These are phyloP conservation scores for Lasioglossum calceatum DNA, from an alignment of 2,888 invertebrate species.

Conservation along the genomic window DNA sequence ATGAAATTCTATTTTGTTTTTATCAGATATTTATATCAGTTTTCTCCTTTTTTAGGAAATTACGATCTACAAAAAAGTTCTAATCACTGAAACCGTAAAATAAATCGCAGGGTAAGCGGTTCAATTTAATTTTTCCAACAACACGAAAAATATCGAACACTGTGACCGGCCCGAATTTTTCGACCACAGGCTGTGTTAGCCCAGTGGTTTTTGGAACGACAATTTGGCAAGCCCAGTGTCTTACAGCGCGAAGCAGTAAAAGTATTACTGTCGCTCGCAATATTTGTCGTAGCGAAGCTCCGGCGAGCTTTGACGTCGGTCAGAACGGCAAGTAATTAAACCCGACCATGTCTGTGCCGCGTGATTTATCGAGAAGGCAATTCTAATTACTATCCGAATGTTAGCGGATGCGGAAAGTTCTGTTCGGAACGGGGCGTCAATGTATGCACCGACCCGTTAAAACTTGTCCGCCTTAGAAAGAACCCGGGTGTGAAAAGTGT, in stretches of 20 bases:
- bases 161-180: neutral
- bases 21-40: no score
- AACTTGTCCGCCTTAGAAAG: slow-evolving; percentile 17
- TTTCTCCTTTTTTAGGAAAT: no score
- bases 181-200: neutral
- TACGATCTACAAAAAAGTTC: no score
- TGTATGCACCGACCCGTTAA: slow-evolving; percentile 13
- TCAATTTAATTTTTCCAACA: neutral
- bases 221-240: neutral
- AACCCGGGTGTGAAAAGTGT: slow-evolving; percentile 1
- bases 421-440: slow-evolving; percentile 47
- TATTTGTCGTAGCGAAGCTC: neutral
- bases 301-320: slow-evolving; percentile 24
- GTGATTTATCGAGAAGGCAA: slow-evolving; percentile 64
- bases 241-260: neutral
- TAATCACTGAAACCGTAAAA: no score
- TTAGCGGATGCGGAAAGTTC: slow-evolving; percentile 61
- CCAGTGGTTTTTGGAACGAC: neutral
- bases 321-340: slow-evolving; percentile 63
- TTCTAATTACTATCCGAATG: slow-evolving; percentile 69
- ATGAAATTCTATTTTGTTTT: no score
- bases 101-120: no score
- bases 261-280: neutral
- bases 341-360: slow-evolving; percentile 48
- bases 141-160: neutral